Conservation (phyloP, 1,140 invertebrate species). For the Elysia chlorotica region DNA sequence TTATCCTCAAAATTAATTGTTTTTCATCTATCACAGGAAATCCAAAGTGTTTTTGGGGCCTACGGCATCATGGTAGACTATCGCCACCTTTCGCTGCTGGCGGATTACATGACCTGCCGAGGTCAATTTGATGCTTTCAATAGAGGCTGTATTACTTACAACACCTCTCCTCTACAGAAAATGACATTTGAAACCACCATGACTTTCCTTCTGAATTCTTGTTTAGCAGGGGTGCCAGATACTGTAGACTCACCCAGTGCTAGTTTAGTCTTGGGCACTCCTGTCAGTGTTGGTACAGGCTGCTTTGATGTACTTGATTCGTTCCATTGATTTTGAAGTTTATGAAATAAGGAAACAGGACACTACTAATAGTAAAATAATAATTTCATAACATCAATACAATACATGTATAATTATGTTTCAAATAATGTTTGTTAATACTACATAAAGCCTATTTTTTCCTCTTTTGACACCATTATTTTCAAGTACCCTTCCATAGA, state of each 20-base stretch:
- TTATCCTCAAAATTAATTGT: no score
- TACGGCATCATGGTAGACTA: slow-evolving; percentile 96
- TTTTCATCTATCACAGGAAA: slow-evolving; percentile 73
- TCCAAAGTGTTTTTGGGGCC: slow-evolving; percentile 90
- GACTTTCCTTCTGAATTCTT: slow-evolving; percentile 83
- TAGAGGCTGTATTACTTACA: slow-evolving; percentile 84
- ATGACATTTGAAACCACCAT: slow-evolving; percentile 97
- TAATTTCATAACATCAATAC: no score
- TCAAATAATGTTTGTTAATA: no score
- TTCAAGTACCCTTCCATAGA: no score
- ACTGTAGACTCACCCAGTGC: slow-evolving; percentile 84
- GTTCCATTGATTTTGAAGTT: no score
- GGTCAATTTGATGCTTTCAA: slow-evolving; percentile 89
- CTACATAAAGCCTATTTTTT: no score
- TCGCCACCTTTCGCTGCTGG: slow-evolving; percentile 88
- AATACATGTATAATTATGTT: no score
- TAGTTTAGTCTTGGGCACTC: slow-evolving; percentile 84
- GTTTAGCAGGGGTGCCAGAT: slow-evolving; percentile 73
- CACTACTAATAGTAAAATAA: no score
- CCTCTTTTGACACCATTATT: no score
- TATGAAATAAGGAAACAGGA: no score
- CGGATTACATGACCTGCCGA: slow-evolving; percentile 98
- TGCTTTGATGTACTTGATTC: slow-evolving; percentile 69
- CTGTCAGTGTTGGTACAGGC: slow-evolving; percentile 84
- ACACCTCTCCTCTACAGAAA: slow-evolving; percentile 91